phyloP scores from a whole-genome alignment of 2,113 vertebrate genomes.

The Podarcis muralis region DNA sequence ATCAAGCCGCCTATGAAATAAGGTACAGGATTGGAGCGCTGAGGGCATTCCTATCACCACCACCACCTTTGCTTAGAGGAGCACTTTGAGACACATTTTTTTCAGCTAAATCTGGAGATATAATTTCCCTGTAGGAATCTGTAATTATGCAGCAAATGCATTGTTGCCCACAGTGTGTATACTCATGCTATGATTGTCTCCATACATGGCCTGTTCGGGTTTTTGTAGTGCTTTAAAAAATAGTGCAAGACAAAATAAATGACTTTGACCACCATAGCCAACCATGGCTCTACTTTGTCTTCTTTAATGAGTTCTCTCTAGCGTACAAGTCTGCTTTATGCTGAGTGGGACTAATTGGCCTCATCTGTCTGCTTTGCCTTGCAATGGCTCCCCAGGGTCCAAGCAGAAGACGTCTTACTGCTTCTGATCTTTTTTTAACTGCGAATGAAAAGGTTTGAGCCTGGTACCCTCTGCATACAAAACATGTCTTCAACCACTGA shows the following conservation, averaged over 20 bases:
- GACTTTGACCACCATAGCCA: not conserved
- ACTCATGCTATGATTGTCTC: not conserved
- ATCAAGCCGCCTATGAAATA: no score
- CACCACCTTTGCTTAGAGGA: no score
- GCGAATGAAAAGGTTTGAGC: not conserved
- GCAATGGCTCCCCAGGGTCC: not conserved
- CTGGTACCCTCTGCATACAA: no score
- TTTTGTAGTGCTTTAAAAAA: not conserved
- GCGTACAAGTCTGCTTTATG: not conserved
- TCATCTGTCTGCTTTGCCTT: not conserved
- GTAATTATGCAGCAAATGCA: not conserved
- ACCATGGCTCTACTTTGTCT: not conserved
- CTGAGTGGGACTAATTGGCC: not conserved
- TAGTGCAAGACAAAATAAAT: not conserved
- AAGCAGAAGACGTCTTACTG: not conserved
- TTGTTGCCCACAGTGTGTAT: not conserved
- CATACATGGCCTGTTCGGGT: no score
- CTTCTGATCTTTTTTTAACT: not conserved
- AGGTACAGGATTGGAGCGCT: no score
- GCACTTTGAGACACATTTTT: not conserved
- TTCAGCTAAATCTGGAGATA: not conserved
- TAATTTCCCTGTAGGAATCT: not conserved
- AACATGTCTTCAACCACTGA: not conserved
- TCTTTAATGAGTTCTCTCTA: not conserved
- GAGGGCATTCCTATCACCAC: no score